These are phyloP conservation scores for Phylloscopus trochiloides DNA, from an alignment of 2,113 vertebrate species.

Conservation along the genomic window DNA sequence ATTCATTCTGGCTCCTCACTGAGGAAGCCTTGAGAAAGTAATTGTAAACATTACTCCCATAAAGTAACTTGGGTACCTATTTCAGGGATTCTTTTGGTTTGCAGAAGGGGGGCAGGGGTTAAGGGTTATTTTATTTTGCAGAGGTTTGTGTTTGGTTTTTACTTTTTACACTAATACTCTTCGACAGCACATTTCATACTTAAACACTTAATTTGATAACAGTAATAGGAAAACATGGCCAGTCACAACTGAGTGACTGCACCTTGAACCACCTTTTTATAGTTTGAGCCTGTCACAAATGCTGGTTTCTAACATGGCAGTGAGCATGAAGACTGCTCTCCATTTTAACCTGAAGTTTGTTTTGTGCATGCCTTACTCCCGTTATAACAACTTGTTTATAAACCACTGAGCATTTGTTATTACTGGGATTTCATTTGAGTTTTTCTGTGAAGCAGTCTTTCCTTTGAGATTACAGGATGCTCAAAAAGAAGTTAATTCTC, in stretches of 20 bases:
- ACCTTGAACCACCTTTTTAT: neutral
- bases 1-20: neutral
- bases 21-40: neutral
- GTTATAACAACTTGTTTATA: neutral
- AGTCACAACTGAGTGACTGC: neutral
- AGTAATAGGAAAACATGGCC: neutral
- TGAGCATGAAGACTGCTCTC: neutral
- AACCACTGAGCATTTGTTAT: neutral
- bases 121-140: neutral
- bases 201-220: neutral
- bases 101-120: accelerated
- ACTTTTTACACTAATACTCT: neutral
- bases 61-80: neutral
- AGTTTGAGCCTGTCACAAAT: neutral
- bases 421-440: neutral
- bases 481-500: constrained; percentile 7
- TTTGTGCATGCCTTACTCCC: neutral
- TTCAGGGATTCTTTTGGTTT: neutral
- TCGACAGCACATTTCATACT: neutral
- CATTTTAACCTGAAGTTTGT: neutral
- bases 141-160: neutral
- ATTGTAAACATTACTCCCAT: neutral
- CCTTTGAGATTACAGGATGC: neutral
- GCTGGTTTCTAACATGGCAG: neutral
- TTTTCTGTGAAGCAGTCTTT: neutral